Evolutionary conservation across 1,140 invertebrate genomes (phyloP).

Genomic region (Wiebesia pumilae): DNA sequence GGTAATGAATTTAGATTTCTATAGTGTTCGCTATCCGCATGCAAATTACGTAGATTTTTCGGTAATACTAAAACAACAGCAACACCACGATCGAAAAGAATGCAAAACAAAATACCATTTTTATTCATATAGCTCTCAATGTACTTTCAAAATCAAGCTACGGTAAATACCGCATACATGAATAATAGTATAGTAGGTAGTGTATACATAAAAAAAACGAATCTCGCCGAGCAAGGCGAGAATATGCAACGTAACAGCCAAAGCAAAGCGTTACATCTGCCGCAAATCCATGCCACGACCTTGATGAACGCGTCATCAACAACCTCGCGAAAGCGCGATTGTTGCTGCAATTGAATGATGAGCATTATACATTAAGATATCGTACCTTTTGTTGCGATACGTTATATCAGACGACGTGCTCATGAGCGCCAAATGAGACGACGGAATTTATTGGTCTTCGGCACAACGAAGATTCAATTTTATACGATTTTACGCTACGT

Average conservation of each 20-base stretch:
- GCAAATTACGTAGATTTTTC: slow-evolving; percentile 37
- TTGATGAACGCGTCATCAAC: slow-evolving; percentile 37
- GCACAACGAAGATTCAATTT: not conserved
- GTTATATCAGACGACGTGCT: not conserved
- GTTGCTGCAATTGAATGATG: slow-evolving; percentile 27
- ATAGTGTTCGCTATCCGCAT: slow-evolving; percentile 29
- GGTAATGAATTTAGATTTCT: slow-evolving; percentile 41
- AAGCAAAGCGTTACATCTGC: not conserved
- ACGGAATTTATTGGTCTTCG: not conserved
- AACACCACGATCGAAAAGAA: not conserved
- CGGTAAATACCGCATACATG: not conserved
- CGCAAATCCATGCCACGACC: slow-evolving; percentile 40
- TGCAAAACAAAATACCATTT: not conserved
- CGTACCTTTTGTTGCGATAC: slow-evolving; percentile 30
- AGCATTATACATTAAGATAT: not conserved
- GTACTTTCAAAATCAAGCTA: slow-evolving; percentile 8
- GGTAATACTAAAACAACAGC: slow-evolving; percentile 18
- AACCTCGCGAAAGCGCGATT: slow-evolving; percentile 30
- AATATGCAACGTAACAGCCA: not conserved
- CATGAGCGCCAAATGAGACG: slow-evolving; percentile 17
- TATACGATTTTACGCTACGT: slow-evolving; percentile 18
- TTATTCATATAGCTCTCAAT: not conserved
- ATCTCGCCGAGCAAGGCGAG: not conserved
- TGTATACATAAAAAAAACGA: slow-evolving; percentile 11
- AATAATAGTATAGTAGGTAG: slow-evolving; percentile 15